phyloP scores from a whole-genome alignment of 2,888 invertebrate species.

The Calliopum simillimum region DNA sequence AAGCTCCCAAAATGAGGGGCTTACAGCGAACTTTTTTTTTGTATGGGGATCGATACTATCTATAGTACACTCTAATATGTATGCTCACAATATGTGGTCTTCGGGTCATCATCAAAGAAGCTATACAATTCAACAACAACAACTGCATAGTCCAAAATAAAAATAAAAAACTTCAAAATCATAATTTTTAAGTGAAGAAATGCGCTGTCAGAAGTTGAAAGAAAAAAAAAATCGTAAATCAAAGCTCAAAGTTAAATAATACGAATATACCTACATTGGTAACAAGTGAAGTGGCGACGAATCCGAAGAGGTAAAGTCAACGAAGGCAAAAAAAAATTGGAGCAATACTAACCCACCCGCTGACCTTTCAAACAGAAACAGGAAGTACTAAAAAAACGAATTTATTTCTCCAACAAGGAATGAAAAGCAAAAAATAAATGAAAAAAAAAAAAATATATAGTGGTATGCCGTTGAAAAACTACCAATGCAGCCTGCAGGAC shows the following conservation, averaged over 20 bases:
- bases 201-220: constrained; percentile 41
- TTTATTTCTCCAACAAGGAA: constrained; percentile 2
- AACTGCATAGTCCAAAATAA: not conserved
- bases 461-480: not conserved
- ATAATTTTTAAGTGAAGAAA: constrained; percentile 43
- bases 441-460: not conserved
- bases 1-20: too few relatives aligned
- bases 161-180: constrained; percentile 25
- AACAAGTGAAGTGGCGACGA: not conserved
- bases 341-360: not conserved
- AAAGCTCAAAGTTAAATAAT: constrained; percentile 44
- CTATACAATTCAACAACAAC: not conserved
- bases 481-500: not conserved
- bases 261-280: not conserved
- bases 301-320: not conserved
- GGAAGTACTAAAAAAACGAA: constrained; percentile 30
- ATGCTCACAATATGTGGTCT: not conserved
- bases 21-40: too few relatives aligned
- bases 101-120: too few relatives aligned
- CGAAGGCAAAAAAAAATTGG: constrained; percentile 26
- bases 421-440: not conserved
- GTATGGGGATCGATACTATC: too few relatives aligned
- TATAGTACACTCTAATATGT: constrained; percentile 1
- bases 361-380: constrained; percentile 13
- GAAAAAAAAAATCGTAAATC: constrained; percentile 46